Evolutionary conservation across 2,888 invertebrate genomes (phyloP), one percentile per base, ranked within the genome.

Genomic region (Cheilosia urbana): DNA sequence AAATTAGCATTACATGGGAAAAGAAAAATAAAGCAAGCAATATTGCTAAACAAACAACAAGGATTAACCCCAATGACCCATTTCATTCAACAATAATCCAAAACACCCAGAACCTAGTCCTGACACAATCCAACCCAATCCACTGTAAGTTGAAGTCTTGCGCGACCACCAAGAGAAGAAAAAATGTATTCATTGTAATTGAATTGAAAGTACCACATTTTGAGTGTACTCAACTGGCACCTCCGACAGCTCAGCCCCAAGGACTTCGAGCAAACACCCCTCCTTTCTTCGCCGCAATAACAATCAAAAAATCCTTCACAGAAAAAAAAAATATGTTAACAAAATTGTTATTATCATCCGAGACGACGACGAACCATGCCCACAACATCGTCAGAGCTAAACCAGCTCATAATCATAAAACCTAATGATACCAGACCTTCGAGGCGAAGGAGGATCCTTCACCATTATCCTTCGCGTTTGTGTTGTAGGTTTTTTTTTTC

Each of bases 371-470:
- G 66, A 51, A 71, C 66, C 85, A 62, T 80, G 71, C 80, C 85
- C 81, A 81, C 81, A 85, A 85, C 85, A 77, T 78, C 62, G 66
- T 69, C 85, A 37, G 62, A 79, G 66, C 79, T 79, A 80, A 85
- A 85, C 85, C 85, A 85, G 72, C 85, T 85, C 76, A 80, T 85
- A 81, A 85, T 85, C 76, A 85, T 85, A 85, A 85, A 85, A 85
- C 81, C 85, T 81, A 85, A 85, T 80, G 85, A 85, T 57, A 63
- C 79, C 65, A 66, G 69, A 60, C 68, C 51, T 24, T 42, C 9
- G 51, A 37, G 42, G 60, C 58, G 68, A 37, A 49, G 68, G 75
- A 63, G 72, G 66, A 71, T 81, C 80, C 76, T 77, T 57, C 49
- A 68, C 34, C 45, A 47, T 57, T 71, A 63, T 62, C 58, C 53